phyloP scores from a whole-genome alignment of 1,140 invertebrate species.

The Drosophila nannoptera region DNA sequence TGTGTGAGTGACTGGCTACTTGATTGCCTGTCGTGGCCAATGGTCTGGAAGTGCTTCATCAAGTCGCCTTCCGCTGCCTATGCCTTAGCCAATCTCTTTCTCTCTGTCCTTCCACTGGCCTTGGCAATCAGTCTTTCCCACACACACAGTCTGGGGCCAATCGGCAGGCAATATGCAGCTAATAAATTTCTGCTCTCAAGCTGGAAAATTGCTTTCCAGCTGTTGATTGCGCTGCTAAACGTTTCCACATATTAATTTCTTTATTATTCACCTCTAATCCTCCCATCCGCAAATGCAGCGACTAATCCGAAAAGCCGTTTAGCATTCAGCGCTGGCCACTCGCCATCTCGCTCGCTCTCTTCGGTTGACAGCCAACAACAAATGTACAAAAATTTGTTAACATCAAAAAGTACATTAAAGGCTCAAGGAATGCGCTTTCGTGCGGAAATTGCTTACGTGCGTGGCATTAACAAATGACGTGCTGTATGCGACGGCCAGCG shows the following conservation, averaged over 20 bases:
- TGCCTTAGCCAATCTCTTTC: background rate
- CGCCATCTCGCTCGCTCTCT: background rate
- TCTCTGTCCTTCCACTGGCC: background rate
- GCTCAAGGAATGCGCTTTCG: conserved; percentile 76
- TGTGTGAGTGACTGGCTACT: conserved; percentile 16
- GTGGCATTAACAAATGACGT: conserved; percentile 73
- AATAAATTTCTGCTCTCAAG: conserved; percentile 52
- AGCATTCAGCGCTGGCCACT: conserved; percentile 44
- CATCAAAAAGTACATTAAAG: conserved; percentile 78
- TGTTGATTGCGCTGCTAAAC: conserved; percentile 52
- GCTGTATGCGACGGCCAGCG: conserved; percentile 11
- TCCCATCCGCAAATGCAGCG: background rate
- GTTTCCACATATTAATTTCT: conserved; percentile 63
- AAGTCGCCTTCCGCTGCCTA: conserved; percentile 28
- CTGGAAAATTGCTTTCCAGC: conserved; percentile 60
- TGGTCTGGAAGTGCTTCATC: conserved; percentile 34
- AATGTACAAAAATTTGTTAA: conserved; percentile 78
- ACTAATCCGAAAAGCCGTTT: conserved; percentile 33
- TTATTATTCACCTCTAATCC: conserved; percentile 66
- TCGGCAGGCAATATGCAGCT: conserved; percentile 25
- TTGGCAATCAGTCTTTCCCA: background rate
- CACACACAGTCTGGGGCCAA: background rate
- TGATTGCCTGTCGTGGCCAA: conserved; percentile 37
- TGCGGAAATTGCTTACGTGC: conserved; percentile 77
- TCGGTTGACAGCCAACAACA: conserved; percentile 58